Base-by-base conservation (phyloP, 2,797 vertebrate genomes). In the Lepilemur septentrionalis region DNA sequence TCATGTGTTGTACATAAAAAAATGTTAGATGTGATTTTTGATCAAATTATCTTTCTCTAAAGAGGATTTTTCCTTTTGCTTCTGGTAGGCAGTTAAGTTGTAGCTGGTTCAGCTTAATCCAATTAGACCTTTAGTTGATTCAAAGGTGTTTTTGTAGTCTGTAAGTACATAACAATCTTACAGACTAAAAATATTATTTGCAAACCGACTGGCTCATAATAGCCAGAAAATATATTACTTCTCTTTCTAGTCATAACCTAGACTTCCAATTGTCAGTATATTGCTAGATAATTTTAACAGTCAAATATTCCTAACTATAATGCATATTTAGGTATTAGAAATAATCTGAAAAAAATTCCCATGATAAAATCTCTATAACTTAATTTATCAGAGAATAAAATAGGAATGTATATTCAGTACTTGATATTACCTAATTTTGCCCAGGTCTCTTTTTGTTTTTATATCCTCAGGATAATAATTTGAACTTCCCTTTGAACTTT, bases 401-500 rank as follows among this genome's bases (percentile, higher is more conserved):
- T 85, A 85, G 15, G 9, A 76, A 23, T 75, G 43, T 82, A 4
- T 81, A 46, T 69, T 93, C 35, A 63, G 3, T 85, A 59, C 55
- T 90, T 85, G 23, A 30, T 76, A 46, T 72, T 83, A 76, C 43
- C 69, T 91, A 83, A 59, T 79, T 93, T 87, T 89, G 52, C 35
- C n/a, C 57, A 32, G 69, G 18, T 80, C 35, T 80, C 35, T 82
- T 78, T 79, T 70, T 67, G 46, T 89, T 83, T 67, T 12, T 83
- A 18, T n/a, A 93, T 84, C 63, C 69, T 91, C 57, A 73, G 67
- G 43, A 80, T 92, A 90, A 69, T 81, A 84, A 93, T 94, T 88
- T 94, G 84, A 84, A 76, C 72, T 96, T 95, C 92, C 80, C 46
- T 35, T 91, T 94, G 92, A 96, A 96, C 84, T 73, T 88, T 46